Conservation (phyloP, 2,113 vertebrate species). For the Mesoclemmys tuberculata region DNA sequence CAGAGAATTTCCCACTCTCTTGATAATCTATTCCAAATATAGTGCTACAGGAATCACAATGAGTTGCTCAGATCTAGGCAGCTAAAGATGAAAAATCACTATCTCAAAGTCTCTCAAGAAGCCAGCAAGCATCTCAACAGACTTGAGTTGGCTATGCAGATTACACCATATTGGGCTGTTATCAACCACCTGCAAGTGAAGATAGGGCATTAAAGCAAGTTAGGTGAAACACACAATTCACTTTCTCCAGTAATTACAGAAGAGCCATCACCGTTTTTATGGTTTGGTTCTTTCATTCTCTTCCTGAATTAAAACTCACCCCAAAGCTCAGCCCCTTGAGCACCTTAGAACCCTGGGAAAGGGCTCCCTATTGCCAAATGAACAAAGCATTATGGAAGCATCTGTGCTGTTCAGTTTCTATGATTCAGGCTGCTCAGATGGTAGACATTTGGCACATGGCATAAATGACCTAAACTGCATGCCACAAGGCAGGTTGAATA, state of each 20-base stretch:
- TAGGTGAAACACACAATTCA: neutral
- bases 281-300: neutral
- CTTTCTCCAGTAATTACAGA: neutral
- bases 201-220: neutral
- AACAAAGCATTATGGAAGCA: neutral
- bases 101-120: neutral
- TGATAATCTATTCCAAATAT: neutral
- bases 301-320: neutral
- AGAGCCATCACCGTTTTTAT: neutral
- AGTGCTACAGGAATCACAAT: neutral
- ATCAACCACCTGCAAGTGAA: neutral
- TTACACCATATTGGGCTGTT: neutral
- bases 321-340: neutral
- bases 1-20: neutral
- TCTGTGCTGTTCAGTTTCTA: neutral
- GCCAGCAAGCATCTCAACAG: neutral
- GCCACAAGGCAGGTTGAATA: neutral
- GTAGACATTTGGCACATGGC: neutral
- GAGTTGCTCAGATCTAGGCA: neutral
- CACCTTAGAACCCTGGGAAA: neutral
- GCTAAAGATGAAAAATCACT: neutral
- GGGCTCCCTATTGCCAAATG: neutral
- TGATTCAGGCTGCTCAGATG: neutral
- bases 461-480: neutral
- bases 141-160: neutral